These are phyloP conservation scores for Acanthoscelides obtectus DNA, from an alignment of 2,888 invertebrate genomes.

Conservation along the genomic window DNA sequence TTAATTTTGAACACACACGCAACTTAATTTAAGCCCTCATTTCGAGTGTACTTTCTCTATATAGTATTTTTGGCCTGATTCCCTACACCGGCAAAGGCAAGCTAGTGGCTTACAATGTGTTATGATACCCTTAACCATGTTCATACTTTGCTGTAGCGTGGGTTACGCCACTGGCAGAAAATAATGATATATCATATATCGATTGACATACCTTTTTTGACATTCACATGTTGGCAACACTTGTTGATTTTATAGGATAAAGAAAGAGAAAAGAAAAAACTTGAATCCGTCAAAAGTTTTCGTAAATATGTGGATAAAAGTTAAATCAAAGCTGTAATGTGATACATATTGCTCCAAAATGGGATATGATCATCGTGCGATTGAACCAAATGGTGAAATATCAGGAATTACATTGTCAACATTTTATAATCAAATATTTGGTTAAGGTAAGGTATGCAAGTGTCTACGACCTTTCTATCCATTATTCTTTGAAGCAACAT, in stretches of 20 bases:
- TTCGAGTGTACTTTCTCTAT: too few relatives aligned
- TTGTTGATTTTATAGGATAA: not conserved
- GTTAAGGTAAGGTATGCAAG: constrained; percentile 40
- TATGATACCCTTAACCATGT: too few relatives aligned
- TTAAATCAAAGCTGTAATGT: not conserved
- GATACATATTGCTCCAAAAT: not conserved
- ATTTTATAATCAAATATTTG: constrained; percentile 27
- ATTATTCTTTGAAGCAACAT: not conserved
- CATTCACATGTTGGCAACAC: not conserved
- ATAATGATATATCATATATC: too few relatives aligned
- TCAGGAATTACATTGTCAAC: not conserved
- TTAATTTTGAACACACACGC: too few relatives aligned
- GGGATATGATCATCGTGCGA: not conserved
- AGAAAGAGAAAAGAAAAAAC: not conserved
- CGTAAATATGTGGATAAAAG: not conserved
- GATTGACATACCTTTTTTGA: not conserved
- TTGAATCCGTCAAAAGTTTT: not conserved
- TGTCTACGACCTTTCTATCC: constrained; percentile 40
- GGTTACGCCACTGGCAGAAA: too few relatives aligned
- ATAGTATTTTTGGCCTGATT: too few relatives aligned
- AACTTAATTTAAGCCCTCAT: too few relatives aligned
- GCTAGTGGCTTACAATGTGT: too few relatives aligned
- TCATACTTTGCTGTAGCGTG: too few relatives aligned
- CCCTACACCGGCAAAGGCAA: too few relatives aligned
- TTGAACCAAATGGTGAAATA: not conserved